Percentiles rank a stretch among this genome's conserved stretches.
Evolutionary conservation across 2,113 vertebrate species (phyloP).

Genomic region (Ploceus nigricollis): DNA sequence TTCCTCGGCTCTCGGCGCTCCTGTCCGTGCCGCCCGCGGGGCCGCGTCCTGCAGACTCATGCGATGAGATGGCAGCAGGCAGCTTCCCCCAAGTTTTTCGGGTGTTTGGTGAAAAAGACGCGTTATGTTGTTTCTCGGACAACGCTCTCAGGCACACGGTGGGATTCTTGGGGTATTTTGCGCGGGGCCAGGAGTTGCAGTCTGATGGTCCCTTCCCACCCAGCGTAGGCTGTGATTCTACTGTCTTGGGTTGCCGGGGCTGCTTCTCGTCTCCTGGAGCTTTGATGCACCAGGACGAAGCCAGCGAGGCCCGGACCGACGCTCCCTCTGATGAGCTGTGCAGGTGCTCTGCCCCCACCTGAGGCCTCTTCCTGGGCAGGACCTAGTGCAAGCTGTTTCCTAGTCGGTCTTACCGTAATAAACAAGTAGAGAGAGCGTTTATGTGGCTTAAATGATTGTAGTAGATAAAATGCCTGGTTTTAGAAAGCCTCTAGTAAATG

Average conservation of each 20-base stretch:
- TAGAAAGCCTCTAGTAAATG: background rate
- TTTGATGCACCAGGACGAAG: background rate
- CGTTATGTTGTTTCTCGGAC: rapidly evolving
- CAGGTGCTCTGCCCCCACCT: background rate
- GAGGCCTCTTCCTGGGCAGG: background rate
- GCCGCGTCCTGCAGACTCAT: background rate
- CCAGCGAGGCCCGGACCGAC: rapidly evolving
- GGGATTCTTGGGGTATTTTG: too few species aligned
- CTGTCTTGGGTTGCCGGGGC: rapidly evolving
- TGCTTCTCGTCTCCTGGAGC: background rate
- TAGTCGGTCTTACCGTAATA: rapidly evolving
- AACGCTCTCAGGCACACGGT: rapidly evolving
- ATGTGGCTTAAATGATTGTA: rapidly evolving
- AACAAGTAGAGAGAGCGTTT: rapidly evolving
- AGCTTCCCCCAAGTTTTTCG: background rate
- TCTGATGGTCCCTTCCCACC: background rate
- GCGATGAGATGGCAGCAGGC: background rate
- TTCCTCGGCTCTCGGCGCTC: background rate
- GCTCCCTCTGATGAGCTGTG: rapidly evolving
- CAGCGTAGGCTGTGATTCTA: rapidly evolving
- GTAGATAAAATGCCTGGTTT: background rate
- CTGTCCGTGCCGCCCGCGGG: too few species aligned
- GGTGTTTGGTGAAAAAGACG: rapidly evolving
- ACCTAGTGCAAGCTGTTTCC: rapidly evolving
- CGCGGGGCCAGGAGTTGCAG: background rate